phyloP scores from a whole-genome alignment of 2,113 vertebrate genomes.

The Vireo altiloquus region DNA sequence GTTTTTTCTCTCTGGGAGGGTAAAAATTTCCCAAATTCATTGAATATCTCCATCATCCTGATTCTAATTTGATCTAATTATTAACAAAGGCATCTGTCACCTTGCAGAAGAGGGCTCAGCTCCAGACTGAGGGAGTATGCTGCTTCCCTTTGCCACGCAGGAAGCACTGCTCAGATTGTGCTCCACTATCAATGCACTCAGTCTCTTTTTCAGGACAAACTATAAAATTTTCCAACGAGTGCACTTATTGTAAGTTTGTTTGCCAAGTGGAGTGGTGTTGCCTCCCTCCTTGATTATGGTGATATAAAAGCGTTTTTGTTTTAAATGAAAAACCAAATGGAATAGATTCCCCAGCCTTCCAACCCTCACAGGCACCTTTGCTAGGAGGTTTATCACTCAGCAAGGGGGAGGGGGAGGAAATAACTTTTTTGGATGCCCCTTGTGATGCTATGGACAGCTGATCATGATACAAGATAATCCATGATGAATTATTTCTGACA shows the following conservation, averaged over 20 bases:
- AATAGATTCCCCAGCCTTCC: not conserved
- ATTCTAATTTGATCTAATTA: not conserved
- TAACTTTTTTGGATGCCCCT: not conserved
- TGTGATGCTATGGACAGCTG: not conserved
- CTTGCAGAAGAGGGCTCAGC: not conserved
- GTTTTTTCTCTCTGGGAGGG: not conserved
- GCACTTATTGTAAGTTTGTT: not conserved
- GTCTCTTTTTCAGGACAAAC: slow-evolving; percentile 2
- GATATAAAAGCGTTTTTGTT: not conserved
- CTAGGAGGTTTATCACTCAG: not conserved
- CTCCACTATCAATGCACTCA: not conserved
- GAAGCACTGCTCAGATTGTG: not conserved
- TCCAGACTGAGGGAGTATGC: not conserved
- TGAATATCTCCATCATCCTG: not conserved
- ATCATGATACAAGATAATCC: slow-evolving; percentile 10
- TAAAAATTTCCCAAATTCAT: not conserved
- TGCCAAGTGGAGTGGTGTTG: not conserved
- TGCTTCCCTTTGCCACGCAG: not conserved
- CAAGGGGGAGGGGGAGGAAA: not conserved
- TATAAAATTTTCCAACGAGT: slow-evolving; percentile 11
- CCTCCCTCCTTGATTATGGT: not conserved
- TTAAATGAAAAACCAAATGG: slow-evolving; percentile 1
- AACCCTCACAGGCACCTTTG: not conserved
- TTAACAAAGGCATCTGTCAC: not conserved
- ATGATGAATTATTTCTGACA: not conserved